phyloP scores from a whole-genome alignment of 2,888 invertebrate genomes.

The Hirtodrosophila confusa region DNA sequence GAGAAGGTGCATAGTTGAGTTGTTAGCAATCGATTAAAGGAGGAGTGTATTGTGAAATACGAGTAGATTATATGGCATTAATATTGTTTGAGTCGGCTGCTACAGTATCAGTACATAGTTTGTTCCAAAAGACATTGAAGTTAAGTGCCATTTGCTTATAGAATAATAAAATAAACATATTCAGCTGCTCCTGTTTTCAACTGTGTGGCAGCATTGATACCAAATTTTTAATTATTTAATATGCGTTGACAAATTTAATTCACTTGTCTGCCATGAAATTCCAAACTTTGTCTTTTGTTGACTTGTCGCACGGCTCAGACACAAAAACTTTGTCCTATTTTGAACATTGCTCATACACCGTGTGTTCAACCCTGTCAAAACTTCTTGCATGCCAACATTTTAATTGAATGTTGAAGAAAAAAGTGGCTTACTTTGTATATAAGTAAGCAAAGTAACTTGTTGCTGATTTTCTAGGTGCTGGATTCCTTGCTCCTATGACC shows the following conservation, averaged over 20 bases:
- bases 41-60: no score
- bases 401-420: conserved; percentile 55
- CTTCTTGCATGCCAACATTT: conserved; percentile 53
- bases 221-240: conserved; percentile 46
- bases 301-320: conserved; percentile 3
- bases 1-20: no score
- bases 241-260: conserved; percentile 38
- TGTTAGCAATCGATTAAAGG: no score
- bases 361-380: conserved; percentile 49
- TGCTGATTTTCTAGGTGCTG: conserved; percentile 3
- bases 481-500: conserved; percentile 16
- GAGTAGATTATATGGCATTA: no score
- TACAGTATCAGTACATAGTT: no score
- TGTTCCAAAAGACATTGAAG: no score
- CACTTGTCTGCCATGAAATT: conserved; percentile 30
- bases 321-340: conserved; percentile 24
- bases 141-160: no score
- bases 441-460: conserved; percentile 27
- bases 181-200: neutral
- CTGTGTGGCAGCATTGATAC: conserved; percentile 6
- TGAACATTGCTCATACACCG: conserved; percentile 31
- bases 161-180: no score
- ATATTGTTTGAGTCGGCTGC: no score
- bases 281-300: conserved; percentile 38
- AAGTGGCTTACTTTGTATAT: conserved; percentile 36